These are phyloP conservation scores for Tiliacea citrago DNA, from an alignment of 2,888 invertebrate genomes.

Conservation along the genomic window DNA sequence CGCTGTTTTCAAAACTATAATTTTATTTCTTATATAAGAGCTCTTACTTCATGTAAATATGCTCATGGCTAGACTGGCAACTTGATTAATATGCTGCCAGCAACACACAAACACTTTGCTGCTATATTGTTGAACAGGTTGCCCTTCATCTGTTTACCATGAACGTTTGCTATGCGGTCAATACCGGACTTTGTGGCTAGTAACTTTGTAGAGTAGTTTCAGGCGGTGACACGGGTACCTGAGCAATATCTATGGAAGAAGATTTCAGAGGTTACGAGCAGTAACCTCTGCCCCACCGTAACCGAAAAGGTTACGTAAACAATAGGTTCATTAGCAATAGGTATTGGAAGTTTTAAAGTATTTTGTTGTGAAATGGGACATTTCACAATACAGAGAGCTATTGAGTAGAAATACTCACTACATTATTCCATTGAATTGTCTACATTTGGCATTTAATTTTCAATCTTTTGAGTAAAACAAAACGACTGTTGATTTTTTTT, in stretches of 20 bases:
- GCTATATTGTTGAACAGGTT: not conserved
- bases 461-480: slow-evolving; percentile 24
- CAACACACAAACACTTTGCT: not conserved
- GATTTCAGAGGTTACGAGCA: not conserved
- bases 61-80: not conserved
- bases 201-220: not conserved
- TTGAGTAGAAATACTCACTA: not conserved
- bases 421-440: not conserved
- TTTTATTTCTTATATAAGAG: not conserved
- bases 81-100: not conserved
- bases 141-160: not conserved
- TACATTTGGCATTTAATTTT: not conserved
- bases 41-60: not conserved
- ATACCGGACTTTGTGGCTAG: not conserved
- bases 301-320: too few species aligned
- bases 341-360: too few species aligned
- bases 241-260: not conserved
- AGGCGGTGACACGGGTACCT: not conserved
- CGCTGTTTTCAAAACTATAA: not conserved
- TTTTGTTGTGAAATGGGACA: too few species aligned
- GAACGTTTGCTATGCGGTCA: slow-evolving; percentile 1
- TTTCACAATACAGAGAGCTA: not conserved
- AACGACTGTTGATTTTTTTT: slow-evolving; percentile 60
- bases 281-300: too few species aligned
- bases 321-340: too few species aligned